A percentile compares a stretch with the other conserved stretches of the same genome.
phyloP scores from a whole-genome alignment of 2,888 invertebrate species.

The Troilus luridus region DNA sequence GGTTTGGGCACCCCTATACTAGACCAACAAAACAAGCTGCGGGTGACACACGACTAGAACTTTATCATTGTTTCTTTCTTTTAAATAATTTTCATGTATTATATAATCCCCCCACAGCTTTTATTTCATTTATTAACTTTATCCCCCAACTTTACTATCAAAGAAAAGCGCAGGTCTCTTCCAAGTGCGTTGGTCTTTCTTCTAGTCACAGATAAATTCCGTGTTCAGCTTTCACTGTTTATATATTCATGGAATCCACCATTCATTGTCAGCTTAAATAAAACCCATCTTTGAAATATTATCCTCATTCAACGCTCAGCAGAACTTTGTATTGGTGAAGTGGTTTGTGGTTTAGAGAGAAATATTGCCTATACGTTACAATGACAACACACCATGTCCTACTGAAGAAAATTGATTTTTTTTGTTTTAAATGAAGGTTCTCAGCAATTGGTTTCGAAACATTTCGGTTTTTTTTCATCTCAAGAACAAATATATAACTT shows the following conservation, averaged over 20 bases:
- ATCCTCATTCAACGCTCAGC: not conserved
- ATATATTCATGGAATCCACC: slow-evolving; percentile 29
- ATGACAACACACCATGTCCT: not conserved
- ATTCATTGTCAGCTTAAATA: slow-evolving; percentile 13
- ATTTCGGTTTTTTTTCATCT: no score
- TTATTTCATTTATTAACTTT: no score
- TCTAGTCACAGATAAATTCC: not conserved
- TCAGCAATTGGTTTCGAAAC: no score
- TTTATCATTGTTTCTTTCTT: no score
- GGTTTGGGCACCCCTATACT: no score
- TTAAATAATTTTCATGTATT: no score
- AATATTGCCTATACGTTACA: not conserved
- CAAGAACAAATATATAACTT: no score
- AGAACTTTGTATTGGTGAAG: not conserved
- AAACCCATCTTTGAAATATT: slow-evolving; percentile 16
- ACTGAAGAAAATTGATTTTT: not conserved
- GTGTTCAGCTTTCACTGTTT: not conserved
- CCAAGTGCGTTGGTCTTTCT: not conserved
- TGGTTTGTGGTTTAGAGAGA: not conserved
- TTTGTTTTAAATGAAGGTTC: not conserved
- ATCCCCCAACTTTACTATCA: not conserved
- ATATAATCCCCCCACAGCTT: no score
- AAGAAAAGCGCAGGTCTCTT: not conserved
- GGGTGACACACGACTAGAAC: no score
- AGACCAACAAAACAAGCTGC: no score